Evolutionary conservation across 2,888 invertebrate species (phyloP).

Genomic region (Eupithecia subfuscata): DNA sequence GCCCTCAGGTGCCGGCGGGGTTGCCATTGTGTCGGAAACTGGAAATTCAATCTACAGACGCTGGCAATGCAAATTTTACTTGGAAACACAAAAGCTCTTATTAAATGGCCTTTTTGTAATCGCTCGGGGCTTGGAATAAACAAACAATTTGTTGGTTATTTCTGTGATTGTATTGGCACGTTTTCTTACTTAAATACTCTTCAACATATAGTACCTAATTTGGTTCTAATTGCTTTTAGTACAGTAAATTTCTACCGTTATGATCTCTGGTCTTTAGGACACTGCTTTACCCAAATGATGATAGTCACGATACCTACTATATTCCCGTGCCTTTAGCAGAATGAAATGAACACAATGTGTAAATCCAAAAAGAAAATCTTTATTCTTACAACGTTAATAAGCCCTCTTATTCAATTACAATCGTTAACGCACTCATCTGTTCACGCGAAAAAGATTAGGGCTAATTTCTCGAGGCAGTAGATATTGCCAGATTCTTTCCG

Average conservation of each 20-base stretch:
- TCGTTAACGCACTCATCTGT: slow-evolving; percentile 25
- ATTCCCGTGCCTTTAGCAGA: too few relatives aligned
- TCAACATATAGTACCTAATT: too few relatives aligned
- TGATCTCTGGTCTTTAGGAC: too few relatives aligned
- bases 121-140: slow-evolving; percentile 16
- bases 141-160: slow-evolving; percentile 12
- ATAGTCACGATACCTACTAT: too few relatives aligned
- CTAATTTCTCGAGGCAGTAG: slow-evolving; percentile 56
- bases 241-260: too few relatives aligned
- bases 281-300: too few relatives aligned
- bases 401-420: slow-evolving; percentile 23
- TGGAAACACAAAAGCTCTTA: slow-evolving; percentile 28
- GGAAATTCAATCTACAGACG: slow-evolving; percentile 54
- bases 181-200: background rate
- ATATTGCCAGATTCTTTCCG: slow-evolving; percentile 63
- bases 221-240: too few relatives aligned
- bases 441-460: slow-evolving; percentile 38
- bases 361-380: background rate
- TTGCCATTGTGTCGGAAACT: slow-evolving; percentile 53
- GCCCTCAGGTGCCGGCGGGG: slow-evolving; percentile 70
- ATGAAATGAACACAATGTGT: too few relatives aligned
- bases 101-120: slow-evolving; percentile 17
- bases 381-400: slow-evolving; percentile 17
- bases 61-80: slow-evolving; percentile 34
- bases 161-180: slow-evolving; percentile 15